phyloP scores from a whole-genome alignment of 1,140 invertebrate species.

The Heliconius hewitsoni region DNA sequence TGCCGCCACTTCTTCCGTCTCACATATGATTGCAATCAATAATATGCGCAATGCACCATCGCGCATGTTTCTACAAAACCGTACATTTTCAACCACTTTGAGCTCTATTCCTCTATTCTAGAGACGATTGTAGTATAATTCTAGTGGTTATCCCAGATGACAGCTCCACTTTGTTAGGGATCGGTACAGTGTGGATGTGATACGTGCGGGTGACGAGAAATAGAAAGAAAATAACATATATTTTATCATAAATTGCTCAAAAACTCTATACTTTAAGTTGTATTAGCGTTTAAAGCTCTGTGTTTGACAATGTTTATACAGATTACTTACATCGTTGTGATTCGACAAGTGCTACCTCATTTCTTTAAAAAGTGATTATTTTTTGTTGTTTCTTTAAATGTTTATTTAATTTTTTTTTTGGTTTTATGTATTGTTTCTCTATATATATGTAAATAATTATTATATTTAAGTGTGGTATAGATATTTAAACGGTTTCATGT shows the following conservation, averaged over 20 bases:
- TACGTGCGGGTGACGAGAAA: conserved; percentile 54
- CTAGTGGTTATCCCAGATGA: conserved; percentile 55
- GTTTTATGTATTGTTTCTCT: background rate
- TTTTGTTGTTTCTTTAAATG: conserved; percentile 7
- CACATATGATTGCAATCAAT: conserved; percentile 78
- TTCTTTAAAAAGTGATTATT: conserved; percentile 32
- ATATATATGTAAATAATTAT: background rate
- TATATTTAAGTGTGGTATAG: background rate
- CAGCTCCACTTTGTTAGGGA: conserved; percentile 60
- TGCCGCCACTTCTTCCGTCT: conserved; percentile 69
- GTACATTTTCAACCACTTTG: conserved; percentile 29
- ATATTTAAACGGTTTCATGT: background rate
- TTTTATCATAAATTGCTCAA: conserved; percentile 39
- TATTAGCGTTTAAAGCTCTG: conserved; percentile 2
- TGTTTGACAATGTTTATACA: conserved; percentile 30
- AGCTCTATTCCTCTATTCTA: conserved; percentile 32
- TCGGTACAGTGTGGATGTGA: conserved; percentile 59
- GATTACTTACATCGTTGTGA: conserved; percentile 24
- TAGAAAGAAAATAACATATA: conserved; percentile 38
- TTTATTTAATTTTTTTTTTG: background rate
- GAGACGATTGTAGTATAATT: conserved; percentile 27
- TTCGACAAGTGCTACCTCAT: conserved; percentile 29
- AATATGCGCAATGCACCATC: conserved; percentile 76
- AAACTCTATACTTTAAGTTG: background rate
- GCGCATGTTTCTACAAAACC: conserved; percentile 67